Percentiles rank a stretch among this genome's conserved stretches.
Evolutionary conservation across 2,888 invertebrate genomes (phyloP).

Genomic region (Mesochorus sp.): DNA sequence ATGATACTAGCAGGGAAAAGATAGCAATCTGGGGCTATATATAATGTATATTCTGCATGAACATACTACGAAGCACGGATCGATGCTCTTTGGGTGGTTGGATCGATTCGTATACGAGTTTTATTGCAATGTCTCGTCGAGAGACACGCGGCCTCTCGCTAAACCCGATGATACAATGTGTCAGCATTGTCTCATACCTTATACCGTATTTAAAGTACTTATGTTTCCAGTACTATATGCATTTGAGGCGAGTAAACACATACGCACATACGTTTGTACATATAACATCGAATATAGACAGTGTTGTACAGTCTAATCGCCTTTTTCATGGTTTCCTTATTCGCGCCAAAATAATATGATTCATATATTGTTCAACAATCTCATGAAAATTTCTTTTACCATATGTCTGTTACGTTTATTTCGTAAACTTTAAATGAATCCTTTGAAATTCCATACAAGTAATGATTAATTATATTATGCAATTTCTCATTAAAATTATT

Average conservation of each 20-base stretch:
- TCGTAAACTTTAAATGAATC: too few relatives aligned
- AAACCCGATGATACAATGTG: conserved; percentile 46
- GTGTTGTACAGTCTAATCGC: too few relatives aligned
- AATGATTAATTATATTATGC: too few relatives aligned
- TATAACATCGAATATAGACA: too few relatives aligned
- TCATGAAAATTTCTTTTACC: background rate
- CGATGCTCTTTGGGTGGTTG: conserved; percentile 42
- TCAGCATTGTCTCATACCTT: conserved; percentile 7
- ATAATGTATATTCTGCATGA: conserved; percentile 48
- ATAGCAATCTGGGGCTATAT: conserved; percentile 51
- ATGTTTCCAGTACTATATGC: too few relatives aligned
- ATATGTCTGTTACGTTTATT: too few relatives aligned
- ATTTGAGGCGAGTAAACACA: background rate
- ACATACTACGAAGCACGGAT: conserved; percentile 32
- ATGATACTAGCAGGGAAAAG: conserved; percentile 5
- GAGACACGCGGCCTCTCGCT: background rate
- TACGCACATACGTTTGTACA: background rate
- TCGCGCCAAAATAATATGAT: background rate
- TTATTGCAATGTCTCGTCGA: conserved; percentile 28
- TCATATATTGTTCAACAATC: background rate
- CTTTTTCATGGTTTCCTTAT: too few relatives aligned
- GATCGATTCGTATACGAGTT: conserved; percentile 49
- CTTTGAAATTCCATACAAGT: too few relatives aligned
- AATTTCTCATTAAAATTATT: too few relatives aligned
- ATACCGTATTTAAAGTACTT: too few relatives aligned